Conservation (phyloP, 2,113 vertebrate species). For the Mustelus asterias region DNA sequence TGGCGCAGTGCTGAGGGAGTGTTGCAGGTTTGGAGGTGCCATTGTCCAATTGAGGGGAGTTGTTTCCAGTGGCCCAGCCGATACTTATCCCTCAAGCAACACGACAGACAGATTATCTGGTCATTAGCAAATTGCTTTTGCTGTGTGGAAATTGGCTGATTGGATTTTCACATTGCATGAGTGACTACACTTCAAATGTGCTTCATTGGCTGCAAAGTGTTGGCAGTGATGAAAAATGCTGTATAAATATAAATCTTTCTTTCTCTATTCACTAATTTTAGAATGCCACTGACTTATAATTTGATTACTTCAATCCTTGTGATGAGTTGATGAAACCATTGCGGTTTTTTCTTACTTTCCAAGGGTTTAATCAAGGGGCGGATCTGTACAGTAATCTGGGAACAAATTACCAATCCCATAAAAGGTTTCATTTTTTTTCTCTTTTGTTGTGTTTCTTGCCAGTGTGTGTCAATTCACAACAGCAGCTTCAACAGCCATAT, state of each 20-base stretch:
- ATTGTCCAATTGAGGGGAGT: not conserved
- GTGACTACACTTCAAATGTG: too few species aligned
- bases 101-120: too few species aligned
- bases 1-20: not conserved
- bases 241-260: too few species aligned
- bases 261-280: not conserved
- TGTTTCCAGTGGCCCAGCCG: too few species aligned
- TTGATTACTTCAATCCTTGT: not conserved
- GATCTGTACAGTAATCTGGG: not conserved
- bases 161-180: too few species aligned
- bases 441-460: not conserved
- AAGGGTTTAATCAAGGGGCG: not conserved
- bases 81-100: too few species aligned
- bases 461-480: not conserved
- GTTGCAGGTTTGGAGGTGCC: not conserved
- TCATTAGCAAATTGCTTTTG: too few species aligned
- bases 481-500: not conserved
- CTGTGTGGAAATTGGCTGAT: too few species aligned
- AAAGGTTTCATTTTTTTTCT: not conserved
- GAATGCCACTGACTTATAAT: not conserved
- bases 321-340: not conserved
- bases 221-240: too few species aligned
- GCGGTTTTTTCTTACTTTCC: not conserved
- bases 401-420: too few species aligned
- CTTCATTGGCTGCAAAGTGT: too few species aligned